Conservation (phyloP, 2,888 invertebrate genomes). For the Unio delphinus region DNA sequence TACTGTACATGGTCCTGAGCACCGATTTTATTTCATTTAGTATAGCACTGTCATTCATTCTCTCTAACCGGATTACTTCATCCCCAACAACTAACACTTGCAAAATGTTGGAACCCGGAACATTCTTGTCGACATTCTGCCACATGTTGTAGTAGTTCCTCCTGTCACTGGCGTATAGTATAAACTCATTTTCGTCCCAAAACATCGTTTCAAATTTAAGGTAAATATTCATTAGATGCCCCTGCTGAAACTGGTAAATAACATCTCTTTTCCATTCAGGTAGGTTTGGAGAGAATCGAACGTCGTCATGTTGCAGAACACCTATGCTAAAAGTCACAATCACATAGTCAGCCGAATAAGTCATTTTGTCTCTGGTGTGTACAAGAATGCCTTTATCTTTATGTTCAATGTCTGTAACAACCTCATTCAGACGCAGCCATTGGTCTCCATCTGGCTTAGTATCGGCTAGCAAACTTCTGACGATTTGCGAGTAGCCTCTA, state of each 20-base stretch:
- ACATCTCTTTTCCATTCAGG: conserved; percentile 5
- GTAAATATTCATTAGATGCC: background rate
- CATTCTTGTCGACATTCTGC: background rate
- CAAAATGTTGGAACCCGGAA: conserved; percentile 4
- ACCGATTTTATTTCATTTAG: background rate
- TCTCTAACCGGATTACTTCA: background rate
- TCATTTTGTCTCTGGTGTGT: background rate
- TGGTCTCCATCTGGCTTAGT: background rate
- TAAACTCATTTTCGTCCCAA: conserved; percentile 4
- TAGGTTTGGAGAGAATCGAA: background rate
- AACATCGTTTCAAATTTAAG: background rate
- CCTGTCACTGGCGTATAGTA: conserved; percentile 2
- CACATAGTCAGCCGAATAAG: background rate
- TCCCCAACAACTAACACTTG: background rate
- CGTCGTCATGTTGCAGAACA: background rate
- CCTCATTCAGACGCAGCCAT: background rate
- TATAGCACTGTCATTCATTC: background rate
- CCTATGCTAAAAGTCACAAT: conserved; percentile 3
- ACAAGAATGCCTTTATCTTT: background rate
- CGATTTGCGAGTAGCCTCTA: background rate
- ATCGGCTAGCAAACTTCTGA: background rate
- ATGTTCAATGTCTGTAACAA: background rate
- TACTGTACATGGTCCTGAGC: background rate
- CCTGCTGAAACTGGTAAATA: conserved; percentile 3
- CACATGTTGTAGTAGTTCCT: background rate